Evolutionary conservation across 1,140 invertebrate species (phyloP).

Genomic region (Trinorchestia longiramus): DNA sequence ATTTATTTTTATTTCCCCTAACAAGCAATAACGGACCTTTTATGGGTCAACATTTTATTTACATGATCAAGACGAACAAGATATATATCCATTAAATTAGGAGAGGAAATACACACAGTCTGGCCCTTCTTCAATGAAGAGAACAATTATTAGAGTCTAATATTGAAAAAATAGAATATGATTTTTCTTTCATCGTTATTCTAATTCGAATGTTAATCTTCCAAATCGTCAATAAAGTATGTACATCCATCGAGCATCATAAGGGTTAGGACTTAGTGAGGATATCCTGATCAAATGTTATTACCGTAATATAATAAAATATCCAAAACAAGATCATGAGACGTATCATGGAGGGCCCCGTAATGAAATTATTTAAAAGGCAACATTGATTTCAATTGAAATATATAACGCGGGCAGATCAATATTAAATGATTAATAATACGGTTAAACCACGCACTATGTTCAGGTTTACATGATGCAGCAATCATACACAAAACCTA

Average conservation of each 20-base stretch:
- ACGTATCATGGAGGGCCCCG: neutral
- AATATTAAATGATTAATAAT: neutral
- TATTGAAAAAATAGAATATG: slow-evolving; percentile 31
- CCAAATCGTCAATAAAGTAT: slow-evolving; percentile 19
- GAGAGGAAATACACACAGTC: slow-evolving; percentile 24
- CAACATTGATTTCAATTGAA: neutral
- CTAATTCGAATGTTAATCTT: slow-evolving; percentile 45
- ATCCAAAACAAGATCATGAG: neutral
- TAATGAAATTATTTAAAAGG: neutral
- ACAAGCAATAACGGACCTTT: neutral
- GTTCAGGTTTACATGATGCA: neutral
- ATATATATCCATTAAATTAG: slow-evolving; percentile 35
- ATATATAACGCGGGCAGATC: neutral
- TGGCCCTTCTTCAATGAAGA: neutral
- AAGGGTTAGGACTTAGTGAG: neutral
- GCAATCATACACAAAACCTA: neutral
- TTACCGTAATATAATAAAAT: neutral
- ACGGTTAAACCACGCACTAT: neutral
- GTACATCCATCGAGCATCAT: neutral
- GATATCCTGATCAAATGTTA: neutral
- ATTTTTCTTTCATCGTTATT: slow-evolving; percentile 11
- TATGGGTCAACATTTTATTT: slow-evolving; percentile 34
- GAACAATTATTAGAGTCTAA: slow-evolving; percentile 2
- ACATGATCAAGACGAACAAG: slow-evolving; percentile 17
- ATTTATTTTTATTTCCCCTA: too few species aligned